Evolutionary conservation across 2,888 invertebrate species (phyloP), one percentile per base, ranked within the genome.

Genomic region (Xestia rhomboidea): DNA sequence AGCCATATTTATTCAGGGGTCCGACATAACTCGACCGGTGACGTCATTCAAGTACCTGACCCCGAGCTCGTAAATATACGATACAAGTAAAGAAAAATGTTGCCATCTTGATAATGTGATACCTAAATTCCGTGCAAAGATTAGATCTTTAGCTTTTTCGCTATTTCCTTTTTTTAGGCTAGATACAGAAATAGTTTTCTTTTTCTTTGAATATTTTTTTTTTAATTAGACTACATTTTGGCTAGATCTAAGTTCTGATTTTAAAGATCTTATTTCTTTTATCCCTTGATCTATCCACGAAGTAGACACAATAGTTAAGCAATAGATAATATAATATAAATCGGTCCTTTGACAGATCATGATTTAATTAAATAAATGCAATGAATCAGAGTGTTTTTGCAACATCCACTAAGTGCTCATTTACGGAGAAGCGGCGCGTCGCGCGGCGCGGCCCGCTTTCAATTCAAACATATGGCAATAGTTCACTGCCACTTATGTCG

Each of bases 71-170:
- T 77, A 86, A 74, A 84, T 82, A 79, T 64, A 71, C 75, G 69
- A 84, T 84, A 77, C 69, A 78, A 71, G 71, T 46, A 60, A 54
- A 74, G 63, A 78, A 82, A 79, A 81, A 74, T 81, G 69, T 73
- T 76, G 57, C 77, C 30, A 62, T 83, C 66, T 72, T 63, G 41
- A 73, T 69, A 66, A 66, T 66, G 60, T 41, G 38, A 64, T 67
- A 68, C 63, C 60, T 68, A 49, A 67, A 71, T 77, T 74, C 75
- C 73, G 57, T 38, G 62, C 46, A 75, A 73, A 77, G 81, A 81
- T 77, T 64, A 77, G 38, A 62, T 69, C 49, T 51, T 30, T 51
- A 27, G 41, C 10, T 34, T 30, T 70, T 79, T 66, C 24, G 21
- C 27, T 7, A 77, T 77, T 77, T 68, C 27, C 34, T 44, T 49